Conservation (phyloP, 1,140 invertebrate species). For the Choristoneura fumiferana region DNA sequence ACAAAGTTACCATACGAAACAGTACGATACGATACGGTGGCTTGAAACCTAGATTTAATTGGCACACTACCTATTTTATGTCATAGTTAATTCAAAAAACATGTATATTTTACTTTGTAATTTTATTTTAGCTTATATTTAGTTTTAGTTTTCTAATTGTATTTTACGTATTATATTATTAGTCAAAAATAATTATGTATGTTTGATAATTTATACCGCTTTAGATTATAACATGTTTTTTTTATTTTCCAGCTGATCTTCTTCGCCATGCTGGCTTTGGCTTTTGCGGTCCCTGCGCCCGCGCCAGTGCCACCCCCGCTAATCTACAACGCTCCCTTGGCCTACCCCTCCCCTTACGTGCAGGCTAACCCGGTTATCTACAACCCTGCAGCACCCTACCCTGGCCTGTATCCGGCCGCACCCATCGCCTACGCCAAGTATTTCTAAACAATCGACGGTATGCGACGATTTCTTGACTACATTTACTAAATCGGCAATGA, state of each 20-base stretch:
- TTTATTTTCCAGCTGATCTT: slow-evolving; percentile 26
- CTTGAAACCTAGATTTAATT: too few species aligned
- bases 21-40: too few species aligned
- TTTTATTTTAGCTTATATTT: too few species aligned
- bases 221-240: not conserved
- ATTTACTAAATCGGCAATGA: slow-evolving; percentile 16
- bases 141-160: too few species aligned
- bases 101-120: too few species aligned
- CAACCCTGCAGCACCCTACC: slow-evolving; percentile 27
- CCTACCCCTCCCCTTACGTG: slow-evolving; percentile 22
- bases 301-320: slow-evolving; percentile 19
- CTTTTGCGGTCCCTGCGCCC: slow-evolving; percentile 25
- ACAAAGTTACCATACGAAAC: too few species aligned
- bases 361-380: not conserved
- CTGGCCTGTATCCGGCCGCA: slow-evolving; percentile 20
- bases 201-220: too few species aligned
- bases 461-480: not conserved
- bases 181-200: too few species aligned
- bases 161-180: too few species aligned
- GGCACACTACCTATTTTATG: too few species aligned
- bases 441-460: slow-evolving; percentile 1
- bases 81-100: too few species aligned
- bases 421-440: slow-evolving; percentile 27
- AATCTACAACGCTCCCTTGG: not conserved
- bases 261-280: slow-evolving; percentile 22